Percentiles rank a stretch among this genome's conserved stretches.
These are phyloP conservation scores for Eulacestoma nigropectus DNA, from an alignment of 2,113 vertebrate species.

Conservation along the genomic window DNA sequence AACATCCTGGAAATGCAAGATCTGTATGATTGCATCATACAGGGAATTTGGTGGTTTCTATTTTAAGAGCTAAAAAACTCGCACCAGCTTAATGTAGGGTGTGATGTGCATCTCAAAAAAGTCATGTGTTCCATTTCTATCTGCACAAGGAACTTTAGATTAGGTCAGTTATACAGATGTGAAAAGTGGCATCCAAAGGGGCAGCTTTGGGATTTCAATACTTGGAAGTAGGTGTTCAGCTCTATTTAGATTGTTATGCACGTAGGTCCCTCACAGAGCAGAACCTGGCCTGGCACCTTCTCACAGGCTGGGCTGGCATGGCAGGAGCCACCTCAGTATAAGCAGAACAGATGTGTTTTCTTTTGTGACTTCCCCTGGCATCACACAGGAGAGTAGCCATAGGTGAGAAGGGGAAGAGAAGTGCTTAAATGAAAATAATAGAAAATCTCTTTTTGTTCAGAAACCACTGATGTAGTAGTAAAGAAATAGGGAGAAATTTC, in stretches of 20 bases:
- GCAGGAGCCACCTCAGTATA: background rate
- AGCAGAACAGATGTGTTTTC: fast-evolving
- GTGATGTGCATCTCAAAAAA: background rate
- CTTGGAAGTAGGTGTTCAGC: background rate
- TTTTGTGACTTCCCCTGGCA: background rate
- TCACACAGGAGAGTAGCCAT: background rate
- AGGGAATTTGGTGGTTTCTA: background rate
- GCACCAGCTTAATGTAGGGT: background rate
- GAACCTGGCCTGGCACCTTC: background rate
- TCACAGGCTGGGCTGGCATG: background rate
- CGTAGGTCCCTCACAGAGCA: fast-evolving
- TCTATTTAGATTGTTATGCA: background rate
- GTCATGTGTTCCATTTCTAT: background rate
- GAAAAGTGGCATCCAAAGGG: background rate
- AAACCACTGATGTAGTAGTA: background rate
- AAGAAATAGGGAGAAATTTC: background rate
- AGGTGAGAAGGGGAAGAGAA: background rate
- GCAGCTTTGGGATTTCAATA: background rate
- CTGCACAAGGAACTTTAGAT: background rate
- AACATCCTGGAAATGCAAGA: background rate
- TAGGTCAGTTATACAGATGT: background rate
- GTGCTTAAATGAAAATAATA: background rate
- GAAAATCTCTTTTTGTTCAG: background rate
- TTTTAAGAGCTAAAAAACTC: background rate
- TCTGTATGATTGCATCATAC: background rate